phyloP scores from a whole-genome alignment of 2,113 vertebrate species.

The Bostrychus sinensis region DNA sequence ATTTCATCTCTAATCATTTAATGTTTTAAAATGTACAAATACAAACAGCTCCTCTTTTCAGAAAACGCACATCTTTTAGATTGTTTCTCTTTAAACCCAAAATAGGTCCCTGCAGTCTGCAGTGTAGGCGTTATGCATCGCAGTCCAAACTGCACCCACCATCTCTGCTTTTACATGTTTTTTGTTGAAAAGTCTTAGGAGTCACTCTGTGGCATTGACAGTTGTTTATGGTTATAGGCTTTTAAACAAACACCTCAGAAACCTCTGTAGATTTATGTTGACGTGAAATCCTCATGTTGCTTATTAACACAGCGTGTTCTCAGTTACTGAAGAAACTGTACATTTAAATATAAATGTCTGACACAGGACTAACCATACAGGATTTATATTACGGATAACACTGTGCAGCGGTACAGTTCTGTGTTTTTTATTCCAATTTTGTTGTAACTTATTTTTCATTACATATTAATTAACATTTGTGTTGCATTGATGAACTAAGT shows the following conservation, averaged over 20 bases:
- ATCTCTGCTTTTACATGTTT: slow-evolving; percentile 9
- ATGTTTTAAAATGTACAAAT: background rate
- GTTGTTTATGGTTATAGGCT: background rate
- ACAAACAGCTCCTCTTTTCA: background rate
- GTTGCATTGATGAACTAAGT: background rate
- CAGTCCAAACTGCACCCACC: slow-evolving; percentile 1
- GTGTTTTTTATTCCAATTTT: slow-evolving; percentile 21
- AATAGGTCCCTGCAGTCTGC: background rate
- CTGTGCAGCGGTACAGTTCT: background rate
- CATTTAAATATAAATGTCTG: slow-evolving; percentile 8
- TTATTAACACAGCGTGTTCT: slow-evolving; percentile 25
- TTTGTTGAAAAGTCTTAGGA: background rate
- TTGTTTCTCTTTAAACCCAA: background rate
- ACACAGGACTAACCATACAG: slow-evolving; percentile 14
- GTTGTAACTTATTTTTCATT: slow-evolving; percentile 39
- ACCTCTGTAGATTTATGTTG: slow-evolving; percentile 6
- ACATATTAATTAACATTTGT: slow-evolving; percentile 27
- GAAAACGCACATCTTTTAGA: background rate
- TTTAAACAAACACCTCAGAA: background rate
- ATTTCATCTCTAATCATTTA: background rate
- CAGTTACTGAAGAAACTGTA: slow-evolving; percentile 42
- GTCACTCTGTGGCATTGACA: slow-evolving; percentile 2
- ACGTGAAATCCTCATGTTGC: slow-evolving; percentile 30
- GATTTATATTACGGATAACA: background rate
- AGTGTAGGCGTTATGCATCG: background rate